Conservation (phyloP, 1,140 invertebrate genomes). For the Phthorimaea operculella region DNA sequence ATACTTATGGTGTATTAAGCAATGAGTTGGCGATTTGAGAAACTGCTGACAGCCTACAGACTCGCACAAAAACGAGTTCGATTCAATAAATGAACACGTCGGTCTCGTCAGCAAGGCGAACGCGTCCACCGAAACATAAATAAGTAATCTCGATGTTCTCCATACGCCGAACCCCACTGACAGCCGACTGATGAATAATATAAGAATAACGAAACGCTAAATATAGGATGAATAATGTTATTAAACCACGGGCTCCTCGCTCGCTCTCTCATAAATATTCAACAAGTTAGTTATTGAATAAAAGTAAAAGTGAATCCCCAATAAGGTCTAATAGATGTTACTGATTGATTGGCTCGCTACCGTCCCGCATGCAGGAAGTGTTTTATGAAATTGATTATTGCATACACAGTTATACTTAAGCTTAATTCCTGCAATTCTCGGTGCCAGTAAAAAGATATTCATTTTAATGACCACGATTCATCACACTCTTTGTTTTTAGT, state of each 20-base stretch:
- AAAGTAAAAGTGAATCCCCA: conserved; percentile 59
- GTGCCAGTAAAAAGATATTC: conserved; percentile 10
- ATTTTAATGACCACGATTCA: conserved; percentile 50
- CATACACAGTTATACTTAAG: neutral
- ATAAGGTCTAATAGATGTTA: conserved; percentile 26
- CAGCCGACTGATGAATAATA: conserved; percentile 27
- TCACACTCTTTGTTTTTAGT: conserved; percentile 53
- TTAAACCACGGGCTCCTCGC: conserved; percentile 19
- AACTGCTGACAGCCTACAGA: conserved; percentile 15
- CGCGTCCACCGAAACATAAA: conserved; percentile 32
- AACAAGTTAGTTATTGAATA: conserved; percentile 48
- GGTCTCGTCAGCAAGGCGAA: conserved; percentile 24
- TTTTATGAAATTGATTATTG: conserved; percentile 44
- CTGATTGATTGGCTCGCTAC: conserved; percentile 30
- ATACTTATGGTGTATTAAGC: neutral
- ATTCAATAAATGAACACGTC: conserved; percentile 23
- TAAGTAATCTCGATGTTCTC: conserved; percentile 35
- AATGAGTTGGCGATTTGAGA: conserved; percentile 5
- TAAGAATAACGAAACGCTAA: conserved; percentile 34
- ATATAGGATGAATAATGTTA: conserved; percentile 43
- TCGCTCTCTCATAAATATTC: conserved; percentile 43
- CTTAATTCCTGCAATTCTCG: neutral
- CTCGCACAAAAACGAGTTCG: conserved; percentile 9
- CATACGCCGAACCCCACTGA: conserved; percentile 21
- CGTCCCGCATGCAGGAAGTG: conserved; percentile 34